Conservation (phyloP, 2,113 vertebrate genomes). For the Entomyzon cyanotis region DNA sequence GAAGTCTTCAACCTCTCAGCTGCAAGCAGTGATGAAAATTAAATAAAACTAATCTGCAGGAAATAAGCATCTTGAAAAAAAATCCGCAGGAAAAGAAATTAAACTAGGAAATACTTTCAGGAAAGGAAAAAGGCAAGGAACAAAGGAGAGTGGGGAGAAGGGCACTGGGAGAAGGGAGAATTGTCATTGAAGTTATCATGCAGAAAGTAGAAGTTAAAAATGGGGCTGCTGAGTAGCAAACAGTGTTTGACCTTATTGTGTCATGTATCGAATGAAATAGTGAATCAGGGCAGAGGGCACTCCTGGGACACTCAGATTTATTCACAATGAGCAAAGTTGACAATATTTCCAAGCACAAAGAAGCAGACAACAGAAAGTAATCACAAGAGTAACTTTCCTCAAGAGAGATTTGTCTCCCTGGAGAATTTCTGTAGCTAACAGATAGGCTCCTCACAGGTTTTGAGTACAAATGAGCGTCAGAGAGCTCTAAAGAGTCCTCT, state of each 20-base stretch:
- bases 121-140: neutral
- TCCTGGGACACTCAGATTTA: neutral
- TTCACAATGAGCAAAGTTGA: neutral
- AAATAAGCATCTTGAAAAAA: neutral
- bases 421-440: neutral
- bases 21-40: neutral
- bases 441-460: neutral
- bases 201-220: neutral
- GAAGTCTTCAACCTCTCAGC: neutral
- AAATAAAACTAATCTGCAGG: neutral
- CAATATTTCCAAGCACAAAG: neutral
- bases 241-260: neutral
- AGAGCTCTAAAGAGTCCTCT: neutral
- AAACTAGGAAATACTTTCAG: neutral
- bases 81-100: neutral
- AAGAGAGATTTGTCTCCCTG: neutral
- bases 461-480: neutral
- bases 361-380: neutral
- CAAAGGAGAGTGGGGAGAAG: neutral
- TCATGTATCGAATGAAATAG: neutral
- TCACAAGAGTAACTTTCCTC: conserved; percentile 2
- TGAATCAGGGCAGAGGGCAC: neutral
- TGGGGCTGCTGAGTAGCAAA: neutral
- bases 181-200: neutral
- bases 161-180: neutral